These are phyloP conservation scores for Prorops nasuta DNA, from an alignment of 1,140 invertebrate genomes.

Conservation along the genomic window DNA sequence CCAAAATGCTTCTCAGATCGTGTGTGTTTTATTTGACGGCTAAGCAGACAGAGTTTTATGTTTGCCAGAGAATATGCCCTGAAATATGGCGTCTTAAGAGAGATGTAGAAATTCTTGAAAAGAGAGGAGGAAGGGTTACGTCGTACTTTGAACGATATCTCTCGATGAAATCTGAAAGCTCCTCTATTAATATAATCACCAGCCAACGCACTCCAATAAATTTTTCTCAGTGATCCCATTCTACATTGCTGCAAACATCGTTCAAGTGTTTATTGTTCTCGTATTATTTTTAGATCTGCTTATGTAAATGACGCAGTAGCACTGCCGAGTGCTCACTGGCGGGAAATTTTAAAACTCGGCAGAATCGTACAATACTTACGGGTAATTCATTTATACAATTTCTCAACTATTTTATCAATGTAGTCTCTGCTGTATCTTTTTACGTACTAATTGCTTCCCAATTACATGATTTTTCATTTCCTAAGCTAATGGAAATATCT, in stretches of 20 bases:
- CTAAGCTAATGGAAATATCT: no score
- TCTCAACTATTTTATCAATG: no score
- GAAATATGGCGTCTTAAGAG: conserved; percentile 61
- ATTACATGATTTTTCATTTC: no score
- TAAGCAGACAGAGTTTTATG: conserved; percentile 22
- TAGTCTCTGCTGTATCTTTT: no score
- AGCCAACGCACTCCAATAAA: no score
- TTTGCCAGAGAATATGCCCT: conserved; percentile 34
- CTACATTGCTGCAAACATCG: neutral
- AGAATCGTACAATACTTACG: no score
- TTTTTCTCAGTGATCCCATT: neutral
- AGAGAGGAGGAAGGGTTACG: conserved; percentile 20
- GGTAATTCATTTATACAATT: no score
- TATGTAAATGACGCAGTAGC: conserved; percentile 52
- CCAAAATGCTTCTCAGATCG: conserved; percentile 19
- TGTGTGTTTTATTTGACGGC: conserved; percentile 18
- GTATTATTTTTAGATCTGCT: conserved; percentile 48
- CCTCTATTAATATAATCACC: no score
- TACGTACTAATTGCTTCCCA: no score
- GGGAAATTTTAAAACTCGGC: conserved; percentile 36
- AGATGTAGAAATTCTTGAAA: conserved; percentile 33
- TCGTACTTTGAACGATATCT: no score
- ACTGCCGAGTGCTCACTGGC: conserved; percentile 25
- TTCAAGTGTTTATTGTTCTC: conserved; percentile 34
- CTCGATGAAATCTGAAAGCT: no score